A percentile compares a stretch with the other conserved stretches of the same genome.
Conservation (phyloP, 2,888 invertebrate species). For the Drosophila mimetica region DNA sequence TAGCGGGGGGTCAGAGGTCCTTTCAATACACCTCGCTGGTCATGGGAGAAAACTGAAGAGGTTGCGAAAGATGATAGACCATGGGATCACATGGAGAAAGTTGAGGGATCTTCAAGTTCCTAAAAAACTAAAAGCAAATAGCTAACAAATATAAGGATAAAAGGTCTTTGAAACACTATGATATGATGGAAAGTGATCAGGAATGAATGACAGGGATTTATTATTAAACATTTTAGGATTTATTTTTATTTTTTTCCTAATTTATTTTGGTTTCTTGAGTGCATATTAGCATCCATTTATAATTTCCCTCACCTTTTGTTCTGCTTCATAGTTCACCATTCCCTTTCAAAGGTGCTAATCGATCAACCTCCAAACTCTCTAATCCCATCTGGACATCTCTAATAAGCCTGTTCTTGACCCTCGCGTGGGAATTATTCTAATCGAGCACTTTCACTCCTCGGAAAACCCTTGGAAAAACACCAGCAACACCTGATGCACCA, state of each 20-base stretch:
- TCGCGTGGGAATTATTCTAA: slow-evolving; percentile 44
- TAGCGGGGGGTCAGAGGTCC: slow-evolving; percentile 28
- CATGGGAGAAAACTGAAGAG: slow-evolving; percentile 12
- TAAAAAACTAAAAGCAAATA: slow-evolving; percentile 1
- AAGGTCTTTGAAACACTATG: background rate
- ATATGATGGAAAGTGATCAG: background rate
- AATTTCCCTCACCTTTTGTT: background rate
- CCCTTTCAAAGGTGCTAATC: slow-evolving; percentile 8
- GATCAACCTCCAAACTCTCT: slow-evolving; percentile 2
- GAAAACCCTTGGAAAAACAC: background rate
- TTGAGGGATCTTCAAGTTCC: background rate
- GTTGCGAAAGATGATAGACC: background rate
- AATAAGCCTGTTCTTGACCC: slow-evolving; percentile 20
- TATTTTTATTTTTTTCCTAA: background rate
- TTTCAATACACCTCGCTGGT: slow-evolving; percentile 20
- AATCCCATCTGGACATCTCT: slow-evolving; percentile 15
- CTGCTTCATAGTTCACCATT: background rate
- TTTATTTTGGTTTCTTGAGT: background rate
- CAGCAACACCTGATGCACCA: slow-evolving; percentile 40
- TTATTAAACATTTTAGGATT: background rate
- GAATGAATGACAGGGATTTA: background rate
- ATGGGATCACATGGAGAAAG: background rate
- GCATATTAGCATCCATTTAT: background rate
- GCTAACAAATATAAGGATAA: background rate
- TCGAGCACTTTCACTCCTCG: slow-evolving; percentile 27